phyloP scores from a whole-genome alignment of 30 jellyfish, hydroid and myxozoan species.

The Clytia hemisphaerica region DNA sequence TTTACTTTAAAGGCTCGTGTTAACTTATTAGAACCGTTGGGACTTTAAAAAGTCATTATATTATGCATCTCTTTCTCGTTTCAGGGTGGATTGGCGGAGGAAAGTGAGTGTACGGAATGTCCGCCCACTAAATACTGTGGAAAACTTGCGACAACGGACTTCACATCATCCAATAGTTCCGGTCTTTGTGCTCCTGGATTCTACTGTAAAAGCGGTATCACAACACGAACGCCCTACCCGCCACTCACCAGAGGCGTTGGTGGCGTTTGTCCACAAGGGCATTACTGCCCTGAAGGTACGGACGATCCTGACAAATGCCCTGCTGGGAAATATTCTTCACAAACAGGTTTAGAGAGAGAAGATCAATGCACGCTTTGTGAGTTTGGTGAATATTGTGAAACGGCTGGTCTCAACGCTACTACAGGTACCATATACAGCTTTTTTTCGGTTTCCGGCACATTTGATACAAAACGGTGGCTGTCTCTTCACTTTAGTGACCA shows the following conservation, averaged over 20 bases:
- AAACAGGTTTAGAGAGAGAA: constrained; percentile 43
- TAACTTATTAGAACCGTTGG: too few species aligned
- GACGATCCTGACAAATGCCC: constrained; percentile 75
- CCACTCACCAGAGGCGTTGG: constrained; percentile 72
- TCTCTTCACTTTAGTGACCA: too few species aligned
- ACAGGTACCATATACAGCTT: constrained; percentile 62
- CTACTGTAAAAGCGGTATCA: constrained; percentile 71
- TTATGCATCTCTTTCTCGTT: neutral
- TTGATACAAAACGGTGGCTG: too few species aligned
- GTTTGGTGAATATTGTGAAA: constrained; percentile 68
- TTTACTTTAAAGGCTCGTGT: too few species aligned
- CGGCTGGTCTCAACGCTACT: constrained; percentile 64
- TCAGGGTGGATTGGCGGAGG: constrained; percentile 78
- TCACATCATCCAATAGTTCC: constrained; percentile 50
- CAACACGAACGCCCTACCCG: constrained; percentile 59
- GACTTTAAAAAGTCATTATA: too few species aligned
- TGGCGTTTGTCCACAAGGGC: constrained; percentile 94
- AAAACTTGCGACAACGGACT: constrained; percentile 67
- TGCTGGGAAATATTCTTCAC: constrained; percentile 64
- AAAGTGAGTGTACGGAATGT: constrained; percentile 74
- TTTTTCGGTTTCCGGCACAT: too few species aligned
- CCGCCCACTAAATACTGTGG: constrained; percentile 68
- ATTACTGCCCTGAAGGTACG: constrained; percentile 88
- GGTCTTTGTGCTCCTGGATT: constrained; percentile 92
- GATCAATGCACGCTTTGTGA: constrained; percentile 77